Evolutionary conservation across 2,113 vertebrate species (phyloP), one percentile per base, ranked within the genome.

Genomic region (Campylomormyrus numenius): DNA sequence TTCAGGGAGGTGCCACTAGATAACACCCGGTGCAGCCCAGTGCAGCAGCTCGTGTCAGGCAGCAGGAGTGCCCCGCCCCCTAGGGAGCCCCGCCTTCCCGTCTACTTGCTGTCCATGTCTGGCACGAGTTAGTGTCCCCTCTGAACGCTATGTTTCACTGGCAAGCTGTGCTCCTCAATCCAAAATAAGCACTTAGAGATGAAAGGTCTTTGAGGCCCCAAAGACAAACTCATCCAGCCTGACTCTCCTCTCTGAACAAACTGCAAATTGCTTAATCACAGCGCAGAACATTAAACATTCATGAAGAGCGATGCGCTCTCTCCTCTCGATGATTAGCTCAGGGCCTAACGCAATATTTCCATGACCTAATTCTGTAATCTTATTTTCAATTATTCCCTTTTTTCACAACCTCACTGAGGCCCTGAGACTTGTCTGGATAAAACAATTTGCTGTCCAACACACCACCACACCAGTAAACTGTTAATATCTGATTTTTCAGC

Each of bases 281-380:
- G 45, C 58, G 19, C 52, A 45, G 42, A 45, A 46, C 87, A 66
- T 88, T 88, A 88, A 58, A 89, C 46, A 89, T 80, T 89, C 46
- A 50, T 87, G 48, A 80, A 80, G 6, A 52, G 66, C 83, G 45
- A 39, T 77, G 24, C 48, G 31, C 24, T 31, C 45, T 27, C 46
- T 77, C 45, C 58, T 70, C 42, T 70, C 13, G 24, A 45, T 45
- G 83, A 85, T 85, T 45, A 85, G 85, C n/a, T 86, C 85, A 15
- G 85, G 35, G 46, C 85, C n/a, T 27, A 86, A 52, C n/a, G 45
- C 49, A 87, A 87, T 87, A 87, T 83, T 88, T 90, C 50, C 45
- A 50, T 88, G 90, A 88, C 70, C 90, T 53, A 88, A 58, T 88
- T 88, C 89, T 88, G 21, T 88, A 87, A 83, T 88, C 90, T 46